Base-by-base conservation (phyloP, 2,888 invertebrate species). In the Acrocera orbiculus region DNA sequence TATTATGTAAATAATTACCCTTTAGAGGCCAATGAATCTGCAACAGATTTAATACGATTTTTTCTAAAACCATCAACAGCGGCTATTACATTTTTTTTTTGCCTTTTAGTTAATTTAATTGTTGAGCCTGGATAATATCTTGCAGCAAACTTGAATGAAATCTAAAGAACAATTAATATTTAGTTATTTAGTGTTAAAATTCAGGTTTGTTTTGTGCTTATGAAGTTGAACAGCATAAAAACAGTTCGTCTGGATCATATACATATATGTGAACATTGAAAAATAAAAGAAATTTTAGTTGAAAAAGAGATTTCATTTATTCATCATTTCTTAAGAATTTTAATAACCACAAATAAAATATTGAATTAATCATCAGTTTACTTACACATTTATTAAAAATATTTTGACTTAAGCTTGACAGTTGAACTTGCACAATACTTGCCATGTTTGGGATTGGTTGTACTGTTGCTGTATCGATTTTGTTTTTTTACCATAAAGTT, bases 21-120 rank as follows among this genome's bases (percentile, higher is more conserved):
- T 67, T 73, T 72, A 19, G 74, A 63, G 42, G 74, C 70, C 47
- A 77, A 58, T 30, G 76, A 74, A 54, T 73, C 65, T 30, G 69
- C 69, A 38, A 69, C 61, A 23, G 73, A 57, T 36, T 63, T 59
- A 42, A 69, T 50, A 46, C 59, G 59, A 38, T 61, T 59, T 40
- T 52, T n/a, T n/a, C n/a, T n/a, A n/a, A n/a, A n/a, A n/a, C n/a
- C 52, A 34, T 52, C 50, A 19, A 52, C 61, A 54, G 49, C 51
- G 52, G 47, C 57, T 58, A 44, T 53, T 50, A 41, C 52, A 56
- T 47, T 27, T 15, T 13, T 30, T n/a, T 26, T 34, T 22, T 23
- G 4, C 23, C 11, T n/a, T 11, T n/a, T 23, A 23, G 4, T 6
- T 11, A 11, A 11, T 23, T 23, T 23, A 23, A 11, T 23, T 23